phyloP scores from a whole-genome alignment of 2,888 invertebrate species.

The Auanema freiburgensis region DNA sequence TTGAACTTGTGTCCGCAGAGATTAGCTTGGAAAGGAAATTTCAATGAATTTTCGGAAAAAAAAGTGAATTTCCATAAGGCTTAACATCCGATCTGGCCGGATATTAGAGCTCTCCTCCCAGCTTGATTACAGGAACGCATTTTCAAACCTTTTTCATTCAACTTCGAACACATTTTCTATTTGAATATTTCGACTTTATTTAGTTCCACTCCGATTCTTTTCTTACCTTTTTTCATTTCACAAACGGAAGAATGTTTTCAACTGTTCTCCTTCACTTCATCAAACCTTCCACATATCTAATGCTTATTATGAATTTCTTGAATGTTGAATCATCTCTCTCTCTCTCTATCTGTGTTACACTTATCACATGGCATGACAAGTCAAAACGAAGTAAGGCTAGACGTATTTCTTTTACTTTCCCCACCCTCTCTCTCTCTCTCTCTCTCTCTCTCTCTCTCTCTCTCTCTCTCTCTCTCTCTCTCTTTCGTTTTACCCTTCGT shows the following conservation, averaged over 20 bases:
- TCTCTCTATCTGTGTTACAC: not conserved
- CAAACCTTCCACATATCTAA: not conserved
- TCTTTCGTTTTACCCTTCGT: too few species aligned
- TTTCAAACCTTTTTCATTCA: too few species aligned
- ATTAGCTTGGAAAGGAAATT: too few species aligned
- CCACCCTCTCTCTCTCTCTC: not conserved
- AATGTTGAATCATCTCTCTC: not conserved
- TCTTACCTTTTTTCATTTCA: not conserved
- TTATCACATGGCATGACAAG: slow-evolving; percentile 2
- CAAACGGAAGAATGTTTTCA: slow-evolving; percentile 5
- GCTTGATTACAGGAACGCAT: too few species aligned
- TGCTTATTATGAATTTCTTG: not conserved
- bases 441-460: not conserved
- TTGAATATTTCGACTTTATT: not conserved
- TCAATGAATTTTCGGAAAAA: too few species aligned
- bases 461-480: not conserved
- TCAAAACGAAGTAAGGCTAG: not conserved
- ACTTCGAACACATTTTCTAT: not conserved
- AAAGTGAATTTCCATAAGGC: too few species aligned
- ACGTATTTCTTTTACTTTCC: not conserved
- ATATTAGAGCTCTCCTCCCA: too few species aligned
- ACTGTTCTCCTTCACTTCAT: not conserved
- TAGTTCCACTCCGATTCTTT: not conserved
- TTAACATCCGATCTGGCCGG: too few species aligned
- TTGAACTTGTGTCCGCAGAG: too few species aligned